Evolutionary conservation across 2,113 vertebrate genomes (phyloP).

Genomic region (Oreotrochilus melanogaster): DNA sequence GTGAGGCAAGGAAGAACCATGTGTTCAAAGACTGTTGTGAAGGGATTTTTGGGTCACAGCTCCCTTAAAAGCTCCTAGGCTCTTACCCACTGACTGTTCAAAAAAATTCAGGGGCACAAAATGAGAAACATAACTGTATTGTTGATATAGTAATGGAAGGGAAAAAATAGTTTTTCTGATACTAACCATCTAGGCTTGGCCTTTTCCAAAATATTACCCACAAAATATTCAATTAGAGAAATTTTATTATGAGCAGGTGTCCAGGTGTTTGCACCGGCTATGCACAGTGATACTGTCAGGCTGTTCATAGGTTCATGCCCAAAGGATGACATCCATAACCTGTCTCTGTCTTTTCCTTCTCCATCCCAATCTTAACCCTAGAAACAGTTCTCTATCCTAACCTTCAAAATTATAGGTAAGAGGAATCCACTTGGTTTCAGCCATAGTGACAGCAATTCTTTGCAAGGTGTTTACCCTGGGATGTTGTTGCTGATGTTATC

Average conservation of each 20-base stretch:
- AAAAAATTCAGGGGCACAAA: neutral
- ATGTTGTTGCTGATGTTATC: neutral
- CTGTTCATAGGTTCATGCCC: neutral
- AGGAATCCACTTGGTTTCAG: neutral
- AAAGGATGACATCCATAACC: neutral
- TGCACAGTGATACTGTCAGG: accelerated
- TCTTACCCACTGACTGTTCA: neutral
- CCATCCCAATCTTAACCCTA: neutral
- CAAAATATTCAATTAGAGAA: neutral
- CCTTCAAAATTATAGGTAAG: neutral
- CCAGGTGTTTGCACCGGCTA: accelerated
- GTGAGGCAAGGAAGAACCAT: accelerated
- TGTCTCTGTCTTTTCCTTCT: neutral
- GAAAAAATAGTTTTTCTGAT: neutral
- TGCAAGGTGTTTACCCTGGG: neutral
- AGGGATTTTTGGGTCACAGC: neutral
- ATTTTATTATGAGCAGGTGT: neutral
- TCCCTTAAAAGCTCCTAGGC: neutral
- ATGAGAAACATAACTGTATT: neutral
- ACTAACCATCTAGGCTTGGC: neutral
- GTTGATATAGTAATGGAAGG: neutral
- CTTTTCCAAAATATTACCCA: neutral
- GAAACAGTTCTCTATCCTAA: neutral
- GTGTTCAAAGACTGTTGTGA: neutral
- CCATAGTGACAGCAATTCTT: neutral